Evolutionary conservation across 2,888 invertebrate genomes (phyloP), one percentile per base, ranked within the genome.

Genomic region (Drosophila histrio): DNA sequence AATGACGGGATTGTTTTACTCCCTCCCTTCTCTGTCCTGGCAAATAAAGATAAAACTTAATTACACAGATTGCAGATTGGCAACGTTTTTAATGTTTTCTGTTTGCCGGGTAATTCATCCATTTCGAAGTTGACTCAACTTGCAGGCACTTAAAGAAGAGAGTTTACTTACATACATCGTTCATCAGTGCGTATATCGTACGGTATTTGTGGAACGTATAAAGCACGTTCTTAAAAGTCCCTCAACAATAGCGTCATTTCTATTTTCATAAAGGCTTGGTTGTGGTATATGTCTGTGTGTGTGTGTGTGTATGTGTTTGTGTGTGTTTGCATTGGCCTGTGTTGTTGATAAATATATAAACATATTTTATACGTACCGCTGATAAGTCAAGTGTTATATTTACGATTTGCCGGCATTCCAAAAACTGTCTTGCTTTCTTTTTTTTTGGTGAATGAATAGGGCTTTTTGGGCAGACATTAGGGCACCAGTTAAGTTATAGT

Each of bases 241-340:
- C 78, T 65, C 47, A 56, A 67, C 34, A 61, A 72, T 84, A 78
- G 59, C 83, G 83, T 83, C 82, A 87, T 87, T 85, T 88, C 85
- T 87, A 88, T 85, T 87, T 88, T 72, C 67, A 84, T 73, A 57
- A 76, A 82, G 79, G 73, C 86, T 79, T 72, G 57, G 13, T 63
- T 68, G n/a, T 43, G 54, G 59, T 69, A 22, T 69, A 36, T 59
- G 53, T 67, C 24, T 43, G 15, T 24, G 32, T 49, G 13, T 58
- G 38, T 72, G 13, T 57, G 41, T 58, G 41, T 57, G 11, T 34
- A 11, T 57, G 41, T 58, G 41, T 57, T 9, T 34, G n/a, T 60
- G n/a, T 57, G 22, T 54, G 79, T 44, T 59, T 53, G 79, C 21
- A n/a, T 57, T 47, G 36, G 79, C 64, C 54, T 78, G 60, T 49